Evolutionary conservation across 2,888 invertebrate genomes (phyloP), one percentile per base, ranked within the genome.

Genomic region (Hoplodrina ambigua): DNA sequence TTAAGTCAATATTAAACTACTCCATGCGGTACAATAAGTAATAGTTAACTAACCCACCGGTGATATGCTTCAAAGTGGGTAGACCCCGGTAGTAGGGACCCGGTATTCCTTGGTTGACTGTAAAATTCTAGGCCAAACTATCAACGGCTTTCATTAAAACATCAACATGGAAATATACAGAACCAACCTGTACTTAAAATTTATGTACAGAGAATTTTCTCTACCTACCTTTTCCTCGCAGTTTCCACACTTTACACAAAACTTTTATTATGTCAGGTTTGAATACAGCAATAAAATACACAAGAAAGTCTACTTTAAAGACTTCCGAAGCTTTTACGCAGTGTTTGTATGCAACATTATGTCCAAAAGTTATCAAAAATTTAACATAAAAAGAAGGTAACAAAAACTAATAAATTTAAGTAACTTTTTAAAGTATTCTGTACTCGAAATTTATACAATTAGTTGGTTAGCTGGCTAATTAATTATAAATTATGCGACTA

Each of bases 181-280:
- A 71, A 68, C 68, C 64, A 61, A 76, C 71, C 77, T 76, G 66
- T 64, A 76, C 72, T 77, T 72, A 63, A 72, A 76, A 81, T 66
- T 60, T 69, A 80, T 76, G 46, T 60, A 41, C 65, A 59, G 46
- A 60, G 53, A 68, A 76, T 66, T 62, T 76, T 77, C 65, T 76
- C 46, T 66, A 54, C 65, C 60, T 63, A 57, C 65, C 62, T 65
- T 54, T 63, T 46, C 19, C n/a, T 63, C 53, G 52, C 77, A 69
- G 62, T 68, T 75, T 75, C 70, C 53, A 46, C 61, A 50, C 61
- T 61, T 65, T 56, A 60, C 59, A 65, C 65, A 76, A 80, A 79
- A 79, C 56, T 80, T 79, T 80, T 66, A 66, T 66, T 57, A 66
- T 72, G 59, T 68, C n/a, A 49, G 56, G 68, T 78, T 76, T 76